Conservation (phyloP, 2,113 vertebrate genomes). For the Amphiprion percula region DNA sequence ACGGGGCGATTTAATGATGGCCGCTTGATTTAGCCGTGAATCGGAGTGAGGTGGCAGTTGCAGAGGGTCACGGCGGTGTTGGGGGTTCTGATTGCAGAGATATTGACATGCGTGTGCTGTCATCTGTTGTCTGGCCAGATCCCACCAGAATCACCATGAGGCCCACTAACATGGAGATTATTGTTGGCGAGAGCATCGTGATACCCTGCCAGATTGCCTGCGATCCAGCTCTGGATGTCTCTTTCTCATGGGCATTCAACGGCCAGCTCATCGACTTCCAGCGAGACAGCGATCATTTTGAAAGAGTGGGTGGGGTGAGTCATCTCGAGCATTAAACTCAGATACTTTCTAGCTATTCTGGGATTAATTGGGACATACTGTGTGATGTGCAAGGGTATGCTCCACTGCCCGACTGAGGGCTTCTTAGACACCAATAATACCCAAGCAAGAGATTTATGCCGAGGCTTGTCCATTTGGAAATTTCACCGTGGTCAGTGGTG, state of each 20-base stretch:
- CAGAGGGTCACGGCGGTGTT: slow-evolving; percentile 39
- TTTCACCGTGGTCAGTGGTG: slow-evolving; percentile 29
- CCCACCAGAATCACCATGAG: slow-evolving; percentile 92
- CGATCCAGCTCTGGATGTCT: slow-evolving; percentile 91
- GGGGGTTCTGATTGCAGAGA: slow-evolving; percentile 42
- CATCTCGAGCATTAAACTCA: slow-evolving; percentile 66
- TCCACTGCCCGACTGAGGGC: slow-evolving; percentile 46
- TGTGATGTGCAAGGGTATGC: slow-evolving; percentile 46
- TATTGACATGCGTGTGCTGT: slow-evolving; percentile 66
- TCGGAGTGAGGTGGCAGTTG: slow-evolving; percentile 18
- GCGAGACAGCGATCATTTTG: slow-evolving; percentile 90
- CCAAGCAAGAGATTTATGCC: slow-evolving; percentile 19
- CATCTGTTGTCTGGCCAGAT: slow-evolving; percentile 84
- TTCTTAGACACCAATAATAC: slow-evolving; percentile 42
- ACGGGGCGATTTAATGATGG: slow-evolving; percentile 4
- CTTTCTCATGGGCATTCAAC: slow-evolving; percentile 96
- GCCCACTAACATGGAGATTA: slow-evolving; percentile 94
- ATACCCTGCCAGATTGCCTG: slow-evolving; percentile 94
- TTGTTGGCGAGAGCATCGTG: slow-evolving; percentile 94
- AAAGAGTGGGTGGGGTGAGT: slow-evolving; percentile 96
- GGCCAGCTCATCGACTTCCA: slow-evolving; percentile 90
- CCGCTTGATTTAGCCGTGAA: slow-evolving; percentile 31
- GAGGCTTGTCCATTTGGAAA: slow-evolving; percentile 30
- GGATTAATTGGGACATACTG: slow-evolving; percentile 69
- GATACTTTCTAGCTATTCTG: slow-evolving; percentile 57